Base-by-base conservation (phyloP, 2,888 invertebrate species). In the Cantharis rufa region DNA sequence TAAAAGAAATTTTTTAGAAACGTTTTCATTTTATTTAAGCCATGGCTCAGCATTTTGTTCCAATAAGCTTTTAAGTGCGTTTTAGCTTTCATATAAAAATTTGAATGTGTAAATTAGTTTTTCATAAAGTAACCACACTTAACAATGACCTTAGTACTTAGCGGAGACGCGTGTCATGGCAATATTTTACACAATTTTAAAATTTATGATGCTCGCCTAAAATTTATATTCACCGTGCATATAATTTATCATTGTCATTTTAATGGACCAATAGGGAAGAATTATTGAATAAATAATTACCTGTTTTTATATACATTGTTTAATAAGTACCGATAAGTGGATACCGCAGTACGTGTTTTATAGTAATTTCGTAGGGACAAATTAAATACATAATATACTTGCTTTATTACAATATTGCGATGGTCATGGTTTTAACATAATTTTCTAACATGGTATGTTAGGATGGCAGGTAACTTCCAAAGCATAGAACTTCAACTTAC, bases 141-240 rank as follows among this genome's bases (percentile, higher is more conserved):
- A 48, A 48, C 48, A 48, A 48, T 48, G 48, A 48, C 48, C 48
- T 48, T 48, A 48, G 48, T 48, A 48, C 48, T 48, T 48, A 48
- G n/a, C 48, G 48, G 48, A 66, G 24, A 66, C 16, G 64, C 64
- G 18, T 66, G 64, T 66, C 64, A 66, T 24, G 64, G 18, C 64
- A 66, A 66, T 18, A 66, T 66, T 16, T 66, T 66, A 66, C 64
- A 66, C 64, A 66, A 24, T 66, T 66, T 66, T 66, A 66, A 18
- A 66, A 21, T 66, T 66, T 66, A 48, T 48, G 48, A 48, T 48
- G n/a, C n/a, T 48, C 48, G 48, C 48, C n/a, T 48, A 48, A 48
- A 48, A 48, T 48, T 48, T 48, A 48, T 48, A 48, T 48, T 48
- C 48, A 48, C n/a, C 48, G n/a, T n/a, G 48, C n/a, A 48, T 48